Base-by-base conservation (phyloP, 2,888 invertebrate genomes). In the Andrena praecox region DNA sequence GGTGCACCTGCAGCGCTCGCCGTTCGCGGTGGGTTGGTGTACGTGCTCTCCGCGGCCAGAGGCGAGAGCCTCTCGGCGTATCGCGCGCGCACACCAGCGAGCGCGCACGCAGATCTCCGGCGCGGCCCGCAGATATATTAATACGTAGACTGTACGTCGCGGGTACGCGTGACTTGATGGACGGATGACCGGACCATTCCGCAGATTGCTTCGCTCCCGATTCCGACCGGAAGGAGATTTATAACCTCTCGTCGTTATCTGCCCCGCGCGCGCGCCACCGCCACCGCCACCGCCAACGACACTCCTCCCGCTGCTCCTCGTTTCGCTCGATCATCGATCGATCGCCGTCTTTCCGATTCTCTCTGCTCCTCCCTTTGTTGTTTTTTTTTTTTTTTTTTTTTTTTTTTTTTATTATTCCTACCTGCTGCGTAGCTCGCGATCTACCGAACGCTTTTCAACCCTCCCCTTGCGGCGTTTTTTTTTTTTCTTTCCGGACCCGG, bases 141-240 rank as follows among this genome's bases (percentile, higher is more conserved):
- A 89, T 89, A 89, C 87, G 89, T 85, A 86, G 86, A 87, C 81
- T 79, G 87, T 87, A 88, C 87, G 83, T 86, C 84, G 88, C 88
- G 89, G 89, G 89, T 91, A 90, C 91, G 90, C 88, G 90, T 86
- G 87, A 89, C 91, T 93, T 93, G 93, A 93, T 93, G 92, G 93
- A 93, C 93, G 93, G 92, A 93, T 93, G 93, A 93, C 90, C 93
- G 91, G 90, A 89, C 93, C 93, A 93, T 93, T 93, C 93, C 92
- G 92, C 93, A 93, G 93, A 93, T 93, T 93, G 93, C 93, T 91
- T 92, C 92, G 91, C 89, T 93, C 92, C 87, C 90, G 91, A 92
- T 92, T 88, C 90, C 92, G 86, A 90, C 92, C 92, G 92, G 92
- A 93, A 93, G 92, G 89, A 92, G 93, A 93, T 93, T 93, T 93